These are phyloP conservation scores for Murina feae DNA, from an alignment of 2,113 vertebrate genomes.

Conservation along the genomic window DNA sequence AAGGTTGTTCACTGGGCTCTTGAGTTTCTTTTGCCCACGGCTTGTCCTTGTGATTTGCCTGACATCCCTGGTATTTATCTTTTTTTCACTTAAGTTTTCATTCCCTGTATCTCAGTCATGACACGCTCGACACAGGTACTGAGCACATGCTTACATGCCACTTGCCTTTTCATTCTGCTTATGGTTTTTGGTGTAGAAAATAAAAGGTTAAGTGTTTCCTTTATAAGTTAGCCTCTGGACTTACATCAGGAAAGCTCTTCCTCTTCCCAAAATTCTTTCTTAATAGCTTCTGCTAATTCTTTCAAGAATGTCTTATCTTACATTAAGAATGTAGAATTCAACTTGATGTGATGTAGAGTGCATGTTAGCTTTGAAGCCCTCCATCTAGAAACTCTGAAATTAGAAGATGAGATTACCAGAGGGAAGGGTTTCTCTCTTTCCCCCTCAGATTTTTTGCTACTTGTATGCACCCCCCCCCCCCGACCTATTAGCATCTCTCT, in stretches of 20 bases:
- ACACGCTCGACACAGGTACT: background rate
- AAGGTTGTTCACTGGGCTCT: background rate
- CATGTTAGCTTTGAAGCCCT: background rate
- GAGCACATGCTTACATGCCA: background rate
- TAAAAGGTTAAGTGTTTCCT: background rate
- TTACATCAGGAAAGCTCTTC: background rate
- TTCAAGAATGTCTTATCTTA: background rate
- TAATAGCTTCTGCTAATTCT: background rate
- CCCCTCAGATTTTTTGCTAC: accelerated
- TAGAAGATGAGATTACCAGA: background rate
- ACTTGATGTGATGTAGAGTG: no score
- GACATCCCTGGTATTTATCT: background rate
- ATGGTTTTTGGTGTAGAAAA: background rate
- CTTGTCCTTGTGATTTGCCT: background rate
- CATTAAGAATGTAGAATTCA: background rate
- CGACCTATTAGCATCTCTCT: background rate
- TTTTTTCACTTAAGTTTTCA: background rate
- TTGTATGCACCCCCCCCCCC: no score
- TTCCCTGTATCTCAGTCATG: background rate
- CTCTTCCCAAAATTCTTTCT: background rate
- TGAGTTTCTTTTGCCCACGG: background rate
- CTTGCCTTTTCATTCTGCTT: background rate
- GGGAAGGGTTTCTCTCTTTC: background rate
- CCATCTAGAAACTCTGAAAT: background rate
- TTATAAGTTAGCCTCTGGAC: background rate